Evolutionary conservation across 1,140 invertebrate species (phyloP).

Genomic region (Oncopeltus fasciatus): DNA sequence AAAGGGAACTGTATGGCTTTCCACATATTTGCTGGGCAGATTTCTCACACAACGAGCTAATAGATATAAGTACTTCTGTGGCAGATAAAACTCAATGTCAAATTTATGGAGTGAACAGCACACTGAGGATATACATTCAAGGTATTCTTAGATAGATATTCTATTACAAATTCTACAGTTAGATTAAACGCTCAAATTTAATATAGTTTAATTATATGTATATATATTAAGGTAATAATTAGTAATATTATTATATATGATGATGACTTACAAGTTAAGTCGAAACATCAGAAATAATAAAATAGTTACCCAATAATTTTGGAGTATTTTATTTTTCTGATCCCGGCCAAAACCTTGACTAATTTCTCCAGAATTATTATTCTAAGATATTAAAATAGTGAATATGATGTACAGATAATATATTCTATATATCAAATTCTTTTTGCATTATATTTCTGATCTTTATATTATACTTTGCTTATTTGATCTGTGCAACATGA

Average conservation of each 20-base stretch:
- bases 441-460: no score
- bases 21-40: slow-evolving; percentile 62
- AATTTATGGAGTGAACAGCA: slow-evolving; percentile 55
- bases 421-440: no score
- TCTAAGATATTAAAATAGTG: no score
- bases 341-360: no score
- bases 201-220: no score
- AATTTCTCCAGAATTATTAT: no score
- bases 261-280: background rate
- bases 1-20: slow-evolving; percentile 63
- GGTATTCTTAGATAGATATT: slow-evolving; percentile 35
- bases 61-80: slow-evolving; percentile 49
- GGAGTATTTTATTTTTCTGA: background rate
- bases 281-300: background rate
- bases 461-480: no score
- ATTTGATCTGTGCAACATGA: no score
- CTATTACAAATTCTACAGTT: no score
- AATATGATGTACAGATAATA: no score
- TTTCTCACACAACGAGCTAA: slow-evolving; percentile 57
- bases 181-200: no score
- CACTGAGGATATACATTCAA: slow-evolving; percentile 60
- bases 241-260: background rate
- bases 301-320: background rate
- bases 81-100: slow-evolving; percentile 61
- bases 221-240: background rate